Evolutionary conservation across 2,888 invertebrate genomes (phyloP).

Genomic region (Congeria kusceri): DNA sequence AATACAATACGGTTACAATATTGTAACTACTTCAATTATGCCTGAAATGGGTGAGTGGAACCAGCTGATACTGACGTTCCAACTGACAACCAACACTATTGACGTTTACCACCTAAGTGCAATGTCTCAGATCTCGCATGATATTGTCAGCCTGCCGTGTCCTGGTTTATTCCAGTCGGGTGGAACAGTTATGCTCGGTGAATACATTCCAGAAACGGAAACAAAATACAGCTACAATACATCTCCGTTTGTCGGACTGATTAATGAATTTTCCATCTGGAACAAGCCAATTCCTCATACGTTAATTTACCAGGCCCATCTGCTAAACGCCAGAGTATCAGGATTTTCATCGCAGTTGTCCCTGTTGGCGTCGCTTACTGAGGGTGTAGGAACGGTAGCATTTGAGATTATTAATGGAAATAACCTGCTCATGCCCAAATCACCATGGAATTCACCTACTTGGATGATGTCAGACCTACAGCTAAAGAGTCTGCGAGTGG

Average conservation of each 20-base stretch:
- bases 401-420: conserved; percentile 68
- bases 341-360: conserved; percentile 65
- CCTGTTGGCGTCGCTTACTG: conserved; percentile 66
- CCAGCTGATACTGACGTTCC: conserved; percentile 71
- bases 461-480: conserved; percentile 69
- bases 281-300: conserved; percentile 64
- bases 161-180: conserved; percentile 60
- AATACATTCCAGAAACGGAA: conserved; percentile 65
- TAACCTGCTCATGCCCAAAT: conserved; percentile 68
- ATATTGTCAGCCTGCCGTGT: conserved; percentile 57
- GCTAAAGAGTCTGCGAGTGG: conserved; percentile 48
- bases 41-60: conserved; percentile 67
- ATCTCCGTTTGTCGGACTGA: conserved; percentile 60
- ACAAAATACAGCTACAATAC: conserved; percentile 44
- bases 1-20: conserved; percentile 48
- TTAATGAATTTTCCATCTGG: conserved; percentile 75
- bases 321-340: conserved; percentile 67
- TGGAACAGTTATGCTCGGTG: conserved; percentile 70
- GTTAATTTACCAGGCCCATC: conserved; percentile 71
- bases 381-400: conserved; percentile 67
- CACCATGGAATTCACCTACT: conserved; percentile 73
- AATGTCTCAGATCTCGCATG: conserved; percentile 57
- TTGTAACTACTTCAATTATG: conserved; percentile 37
- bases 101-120: conserved; percentile 66
- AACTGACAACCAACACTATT: conserved; percentile 37